Conservation (phyloP, 2,797 vertebrate genomes). For the Telmatherina bonti region DNA sequence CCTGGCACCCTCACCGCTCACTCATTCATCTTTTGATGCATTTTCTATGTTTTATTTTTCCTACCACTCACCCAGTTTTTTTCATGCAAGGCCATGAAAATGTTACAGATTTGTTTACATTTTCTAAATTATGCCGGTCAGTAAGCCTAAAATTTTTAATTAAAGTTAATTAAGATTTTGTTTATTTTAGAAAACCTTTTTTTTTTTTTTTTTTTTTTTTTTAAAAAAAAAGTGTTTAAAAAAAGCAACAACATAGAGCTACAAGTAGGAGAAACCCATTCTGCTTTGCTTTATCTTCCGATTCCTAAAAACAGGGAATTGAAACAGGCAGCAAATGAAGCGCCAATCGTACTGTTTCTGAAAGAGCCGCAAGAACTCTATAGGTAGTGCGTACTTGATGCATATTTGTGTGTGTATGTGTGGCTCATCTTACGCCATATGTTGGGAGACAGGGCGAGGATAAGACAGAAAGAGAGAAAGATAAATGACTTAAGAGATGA, state of each 20-base stretch:
- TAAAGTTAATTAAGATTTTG: neutral
- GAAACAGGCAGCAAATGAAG: neutral
- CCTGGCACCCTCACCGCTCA: no score
- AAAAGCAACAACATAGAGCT: no score
- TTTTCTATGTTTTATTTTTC: no score
- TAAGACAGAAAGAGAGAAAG: slow-evolving; percentile 69
- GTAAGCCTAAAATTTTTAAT: neutral
- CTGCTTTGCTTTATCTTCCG: neutral
- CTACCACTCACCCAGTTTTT: no score
- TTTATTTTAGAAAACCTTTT: neutral
- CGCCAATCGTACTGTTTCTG: slow-evolving; percentile 2
- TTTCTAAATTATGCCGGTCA: neutral
- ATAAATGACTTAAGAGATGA: slow-evolving; percentile 82
- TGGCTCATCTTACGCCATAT: slow-evolving; percentile 73
- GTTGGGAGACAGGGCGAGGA: slow-evolving; percentile 76
- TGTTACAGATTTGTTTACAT: neutral
- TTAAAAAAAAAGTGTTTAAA: no score
- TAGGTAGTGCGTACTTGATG: slow-evolving; percentile 9
- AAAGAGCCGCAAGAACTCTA: slow-evolving; percentile 13
- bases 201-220: neutral
- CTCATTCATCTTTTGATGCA: no score
- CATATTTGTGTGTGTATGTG: slow-evolving; percentile 42
- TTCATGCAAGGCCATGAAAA: no score
- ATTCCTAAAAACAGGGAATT: neutral
- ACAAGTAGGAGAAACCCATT: no score